Percentiles rank a stretch among this genome's conserved stretches.
These are phyloP conservation scores for Drosophila murphyi DNA, from an alignment of 1,140 invertebrate species.

Conservation along the genomic window DNA sequence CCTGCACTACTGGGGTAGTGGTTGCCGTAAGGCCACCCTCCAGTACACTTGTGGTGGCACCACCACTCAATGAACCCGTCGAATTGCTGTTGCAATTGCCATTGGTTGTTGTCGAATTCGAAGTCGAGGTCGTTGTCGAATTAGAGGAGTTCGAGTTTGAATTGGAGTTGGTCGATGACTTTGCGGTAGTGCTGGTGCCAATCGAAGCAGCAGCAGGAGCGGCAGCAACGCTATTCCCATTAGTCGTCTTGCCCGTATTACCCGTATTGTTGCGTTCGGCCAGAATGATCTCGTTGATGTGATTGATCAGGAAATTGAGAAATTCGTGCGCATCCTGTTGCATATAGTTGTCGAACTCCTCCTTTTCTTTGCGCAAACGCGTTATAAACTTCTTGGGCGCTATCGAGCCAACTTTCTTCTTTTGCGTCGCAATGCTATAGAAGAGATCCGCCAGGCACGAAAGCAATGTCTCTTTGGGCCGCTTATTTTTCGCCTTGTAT, in stretches of 20 bases:
- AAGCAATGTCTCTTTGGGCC: conserved; percentile 98
- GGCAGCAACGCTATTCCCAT: conserved; percentile 55
- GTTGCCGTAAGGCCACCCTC: conserved; percentile 65
- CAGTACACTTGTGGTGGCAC: conserved; percentile 55
- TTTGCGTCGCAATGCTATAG: conserved; percentile 99
- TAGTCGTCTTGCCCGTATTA: conserved; percentile 79
- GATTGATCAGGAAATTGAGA: conserved; percentile 99
- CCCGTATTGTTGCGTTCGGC: conserved; percentile 91
- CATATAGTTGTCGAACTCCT: conserved; percentile 99
- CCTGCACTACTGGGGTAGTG: conserved; percentile 55
- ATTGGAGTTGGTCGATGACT: conserved; percentile 36
- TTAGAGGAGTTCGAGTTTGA: conserved; percentile 72
- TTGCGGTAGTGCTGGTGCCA: conserved; percentile 67
- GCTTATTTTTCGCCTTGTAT: conserved; percentile 98
- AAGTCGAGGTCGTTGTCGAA: conserved; percentile 77
- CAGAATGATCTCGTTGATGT: conserved; percentile 96
- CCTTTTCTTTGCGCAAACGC: conserved; percentile 98
- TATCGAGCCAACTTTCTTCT: conserved; percentile 99
- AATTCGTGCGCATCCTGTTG: conserved; percentile 99
- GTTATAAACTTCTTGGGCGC: conserved; percentile 99
- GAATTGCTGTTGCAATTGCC: conserved; percentile 85
- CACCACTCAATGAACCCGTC: conserved; percentile 68
- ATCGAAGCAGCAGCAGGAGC: conserved; percentile 34
- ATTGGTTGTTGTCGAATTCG: conserved; percentile 79
- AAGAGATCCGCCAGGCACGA: conserved; percentile 99